These are phyloP conservation scores for Zaprionus lachaisei DNA, from an alignment of 1,140 invertebrate genomes.

Conservation along the genomic window DNA sequence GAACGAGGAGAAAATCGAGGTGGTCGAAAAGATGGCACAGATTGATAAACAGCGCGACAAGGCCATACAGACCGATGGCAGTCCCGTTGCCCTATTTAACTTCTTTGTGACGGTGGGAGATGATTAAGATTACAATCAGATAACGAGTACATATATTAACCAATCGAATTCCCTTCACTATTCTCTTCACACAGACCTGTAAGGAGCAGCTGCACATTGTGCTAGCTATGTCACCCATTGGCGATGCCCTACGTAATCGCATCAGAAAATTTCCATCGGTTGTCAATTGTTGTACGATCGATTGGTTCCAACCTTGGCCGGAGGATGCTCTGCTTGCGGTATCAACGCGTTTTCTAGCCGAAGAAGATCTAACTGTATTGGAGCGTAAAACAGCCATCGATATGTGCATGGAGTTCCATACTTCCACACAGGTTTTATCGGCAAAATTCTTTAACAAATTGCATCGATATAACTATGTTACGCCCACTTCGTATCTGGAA, in stretches of 20 bases:
- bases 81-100: slow-evolving; percentile 95
- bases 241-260: slow-evolving; percentile 92
- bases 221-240: slow-evolving; percentile 96
- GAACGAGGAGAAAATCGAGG: slow-evolving; percentile 95
- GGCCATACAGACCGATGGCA: slow-evolving; percentile 96
- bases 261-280: slow-evolving; percentile 97
- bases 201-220: slow-evolving; percentile 97
- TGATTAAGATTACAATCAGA: not conserved
- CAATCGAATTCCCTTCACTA: not conserved
- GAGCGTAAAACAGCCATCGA: slow-evolving; percentile 90
- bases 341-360: slow-evolving; percentile 93
- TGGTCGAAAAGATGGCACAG: slow-evolving; percentile 97
- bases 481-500: slow-evolving; percentile 97
- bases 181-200: slow-evolving; percentile 88
- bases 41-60: slow-evolving; percentile 96
- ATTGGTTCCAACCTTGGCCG: slow-evolving; percentile 99
- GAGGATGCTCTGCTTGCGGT: slow-evolving; percentile 96
- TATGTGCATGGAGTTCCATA: slow-evolving; percentile 97
- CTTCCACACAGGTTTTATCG: slow-evolving; percentile 91
- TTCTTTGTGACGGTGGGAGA: slow-evolving; percentile 90
- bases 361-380: slow-evolving; percentile 91
- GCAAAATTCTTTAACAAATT: slow-evolving; percentile 89
- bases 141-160: not conserved
- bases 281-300: slow-evolving; percentile 98
- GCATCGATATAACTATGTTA: slow-evolving; percentile 94